phyloP scores from a whole-genome alignment of 2,113 vertebrate species.

The Forbesichthys agassizii region DNA sequence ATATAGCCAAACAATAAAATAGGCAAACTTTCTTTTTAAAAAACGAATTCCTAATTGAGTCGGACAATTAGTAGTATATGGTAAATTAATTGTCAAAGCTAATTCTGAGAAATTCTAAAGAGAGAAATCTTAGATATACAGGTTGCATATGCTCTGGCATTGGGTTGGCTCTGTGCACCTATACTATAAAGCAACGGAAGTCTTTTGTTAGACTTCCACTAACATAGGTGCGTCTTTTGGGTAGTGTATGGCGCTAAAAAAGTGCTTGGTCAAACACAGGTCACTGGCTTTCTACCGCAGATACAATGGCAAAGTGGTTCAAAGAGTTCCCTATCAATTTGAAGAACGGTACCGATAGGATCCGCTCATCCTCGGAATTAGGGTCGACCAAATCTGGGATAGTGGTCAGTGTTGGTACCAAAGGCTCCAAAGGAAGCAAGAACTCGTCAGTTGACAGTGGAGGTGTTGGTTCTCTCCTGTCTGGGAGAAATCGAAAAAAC shows the following conservation, averaged over 20 bases:
- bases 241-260: slow-evolving; percentile 56
- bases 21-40: not conserved
- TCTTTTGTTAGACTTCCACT: slow-evolving; percentile 62
- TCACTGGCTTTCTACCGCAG: slow-evolving; percentile 37
- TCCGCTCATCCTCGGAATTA: slow-evolving; percentile 67
- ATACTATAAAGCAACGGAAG: slow-evolving; percentile 60
- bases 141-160: slow-evolving; percentile 15
- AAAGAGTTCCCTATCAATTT: slow-evolving; percentile 87
- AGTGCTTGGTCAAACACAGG: slow-evolving; percentile 34
- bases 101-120: slow-evolving; percentile 39
- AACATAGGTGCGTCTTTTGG: slow-evolving; percentile 63
- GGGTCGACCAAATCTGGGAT: slow-evolving; percentile 68
- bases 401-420: slow-evolving; percentile 62
- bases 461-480: slow-evolving; percentile 59
- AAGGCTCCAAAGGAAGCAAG: slow-evolving; percentile 67
- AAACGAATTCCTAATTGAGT: not conserved
- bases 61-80: not conserved
- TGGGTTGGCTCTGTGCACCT: not conserved
- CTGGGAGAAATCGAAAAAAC: slow-evolving; percentile 81
- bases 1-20: not conserved
- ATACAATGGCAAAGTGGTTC: slow-evolving; percentile 89
- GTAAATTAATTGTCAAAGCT: slow-evolving; percentile 2
- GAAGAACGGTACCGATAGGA: slow-evolving; percentile 83
- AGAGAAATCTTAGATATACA: slow-evolving; percentile 29
- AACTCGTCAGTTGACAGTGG: slow-evolving; percentile 54